Evolutionary conservation across 1,140 invertebrate species (phyloP).

Genomic region (Cheumatopsyche charites): DNA sequence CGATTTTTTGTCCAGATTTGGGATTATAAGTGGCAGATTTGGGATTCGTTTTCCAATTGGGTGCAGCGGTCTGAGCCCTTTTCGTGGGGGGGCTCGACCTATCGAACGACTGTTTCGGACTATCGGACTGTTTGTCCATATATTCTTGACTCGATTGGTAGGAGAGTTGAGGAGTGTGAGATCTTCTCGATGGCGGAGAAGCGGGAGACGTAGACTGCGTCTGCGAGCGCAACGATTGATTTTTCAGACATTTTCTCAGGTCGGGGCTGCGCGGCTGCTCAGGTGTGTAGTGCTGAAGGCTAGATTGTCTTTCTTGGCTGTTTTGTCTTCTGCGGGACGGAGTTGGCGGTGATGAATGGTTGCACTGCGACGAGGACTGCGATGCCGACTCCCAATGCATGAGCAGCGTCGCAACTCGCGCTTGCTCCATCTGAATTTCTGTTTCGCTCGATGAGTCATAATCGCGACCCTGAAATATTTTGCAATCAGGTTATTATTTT

Average conservation of each 20-base stretch:
- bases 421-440: constrained; percentile 66
- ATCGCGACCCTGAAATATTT: constrained; percentile 67
- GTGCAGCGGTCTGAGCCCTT: constrained; percentile 55
- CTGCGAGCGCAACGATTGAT: constrained; percentile 26
- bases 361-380: constrained; percentile 55
- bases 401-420: constrained; percentile 63
- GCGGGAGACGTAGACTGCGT: constrained; percentile 29
- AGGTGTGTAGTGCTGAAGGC: constrained; percentile 5
- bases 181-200: constrained; percentile 35
- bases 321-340: constrained; percentile 26
- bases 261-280: constrained; percentile 28
- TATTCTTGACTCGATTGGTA: constrained; percentile 52
- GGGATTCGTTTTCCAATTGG: constrained; percentile 58
- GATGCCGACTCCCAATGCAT: constrained; percentile 69
- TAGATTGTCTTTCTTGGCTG: constrained; percentile 28
- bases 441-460: constrained; percentile 72
- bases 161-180: constrained; percentile 46
- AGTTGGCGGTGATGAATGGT: constrained; percentile 39
- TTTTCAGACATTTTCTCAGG: constrained; percentile 34
- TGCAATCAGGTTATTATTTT: constrained; percentile 9
- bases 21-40: constrained; percentile 57
- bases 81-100: constrained; percentile 57
- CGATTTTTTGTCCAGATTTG: constrained; percentile 56
- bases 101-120: constrained; percentile 53
- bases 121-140: constrained; percentile 47